A percentile compares a stretch with the other conserved stretches of the same genome.
Conservation (phyloP, 2,888 invertebrate species). For the Idaea straminata region DNA sequence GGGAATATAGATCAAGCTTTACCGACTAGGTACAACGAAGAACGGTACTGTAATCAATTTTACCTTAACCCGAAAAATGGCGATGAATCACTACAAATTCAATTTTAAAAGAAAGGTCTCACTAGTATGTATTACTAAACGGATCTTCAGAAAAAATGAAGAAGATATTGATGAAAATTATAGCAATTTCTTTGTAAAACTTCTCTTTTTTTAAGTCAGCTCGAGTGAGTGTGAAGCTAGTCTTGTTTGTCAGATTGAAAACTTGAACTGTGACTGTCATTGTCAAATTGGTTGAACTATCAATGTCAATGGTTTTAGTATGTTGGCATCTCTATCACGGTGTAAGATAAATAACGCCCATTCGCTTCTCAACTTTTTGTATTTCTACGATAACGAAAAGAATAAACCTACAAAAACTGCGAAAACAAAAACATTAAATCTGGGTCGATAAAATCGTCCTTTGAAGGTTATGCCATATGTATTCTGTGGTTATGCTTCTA, state of each 20-base stretch:
- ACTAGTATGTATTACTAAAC: background rate
- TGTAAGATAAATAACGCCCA: too few species aligned
- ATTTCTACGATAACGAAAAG: too few species aligned
- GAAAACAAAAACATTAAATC: too few species aligned
- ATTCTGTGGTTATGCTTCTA: too few species aligned
- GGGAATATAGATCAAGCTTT: background rate
- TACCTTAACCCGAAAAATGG: background rate
- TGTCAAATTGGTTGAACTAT: background rate
- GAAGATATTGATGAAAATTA: background rate
- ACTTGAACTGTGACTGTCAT: background rate
- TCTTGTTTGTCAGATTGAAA: background rate
- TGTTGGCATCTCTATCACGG: too few species aligned
- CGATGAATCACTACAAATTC: background rate
- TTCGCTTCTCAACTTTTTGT: too few species aligned
- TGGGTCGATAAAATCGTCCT: too few species aligned
- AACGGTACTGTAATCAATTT: slow-evolving; percentile 1
- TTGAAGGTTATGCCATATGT: too few species aligned
- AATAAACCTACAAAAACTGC: too few species aligned
- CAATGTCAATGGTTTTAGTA: background rate
- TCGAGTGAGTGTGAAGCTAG: background rate
- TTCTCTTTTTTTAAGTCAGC: background rate
- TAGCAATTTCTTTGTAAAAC: background rate
- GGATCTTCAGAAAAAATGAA: background rate
- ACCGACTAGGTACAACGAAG: background rate
- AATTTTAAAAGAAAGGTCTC: background rate